A percentile compares a stretch with the other conserved stretches of the same genome.
Evolutionary conservation across 2,888 invertebrate genomes (phyloP).

Genomic region (Diaprepes abbreviatus): DNA sequence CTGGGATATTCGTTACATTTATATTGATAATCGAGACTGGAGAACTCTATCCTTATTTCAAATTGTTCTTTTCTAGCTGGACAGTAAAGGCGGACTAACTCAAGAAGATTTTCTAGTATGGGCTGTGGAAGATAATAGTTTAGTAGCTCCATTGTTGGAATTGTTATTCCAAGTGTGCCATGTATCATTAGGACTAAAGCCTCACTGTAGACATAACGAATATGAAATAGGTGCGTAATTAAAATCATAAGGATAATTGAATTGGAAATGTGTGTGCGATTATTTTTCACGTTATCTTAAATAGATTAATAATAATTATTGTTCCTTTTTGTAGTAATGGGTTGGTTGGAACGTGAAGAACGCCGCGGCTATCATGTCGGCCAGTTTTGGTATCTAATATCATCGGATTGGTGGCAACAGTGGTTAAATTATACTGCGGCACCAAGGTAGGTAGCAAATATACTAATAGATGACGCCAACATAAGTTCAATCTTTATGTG

Average conservation of each 20-base stretch:
- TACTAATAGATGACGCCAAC: too few relatives aligned
- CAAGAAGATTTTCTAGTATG: constrained; percentile 91
- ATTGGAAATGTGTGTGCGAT: too few relatives aligned
- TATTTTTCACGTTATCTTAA: too few relatives aligned
- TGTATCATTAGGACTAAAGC: constrained; percentile 86
- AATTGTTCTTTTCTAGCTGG: constrained; percentile 53
- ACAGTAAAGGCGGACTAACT: constrained; percentile 68
- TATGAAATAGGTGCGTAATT: constrained; percentile 78
- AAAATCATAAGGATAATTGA: too few relatives aligned
- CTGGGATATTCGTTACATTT: too few relatives aligned
- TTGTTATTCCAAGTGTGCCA: constrained; percentile 87
- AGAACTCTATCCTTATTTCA: too few relatives aligned
- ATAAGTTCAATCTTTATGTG: too few relatives aligned
- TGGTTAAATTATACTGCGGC: constrained; percentile 81
- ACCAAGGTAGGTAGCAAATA: constrained; percentile 52
- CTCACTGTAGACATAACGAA: constrained; percentile 86
- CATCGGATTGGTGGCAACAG: constrained; percentile 87
- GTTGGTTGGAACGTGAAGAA: constrained; percentile 86
- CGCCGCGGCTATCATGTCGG: constrained; percentile 82
- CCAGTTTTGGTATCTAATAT: constrained; percentile 91
- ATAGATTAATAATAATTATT: too few relatives aligned
- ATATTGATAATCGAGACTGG: too few relatives aligned
- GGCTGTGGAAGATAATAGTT: constrained; percentile 78
- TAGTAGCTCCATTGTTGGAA: constrained; percentile 80
- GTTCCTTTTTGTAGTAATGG: constrained; percentile 76